Percentiles rank a stretch among this genome's conserved stretches.
phyloP scores from a whole-genome alignment of 2,797 vertebrate species.

The Notolepis coatsorum region DNA sequence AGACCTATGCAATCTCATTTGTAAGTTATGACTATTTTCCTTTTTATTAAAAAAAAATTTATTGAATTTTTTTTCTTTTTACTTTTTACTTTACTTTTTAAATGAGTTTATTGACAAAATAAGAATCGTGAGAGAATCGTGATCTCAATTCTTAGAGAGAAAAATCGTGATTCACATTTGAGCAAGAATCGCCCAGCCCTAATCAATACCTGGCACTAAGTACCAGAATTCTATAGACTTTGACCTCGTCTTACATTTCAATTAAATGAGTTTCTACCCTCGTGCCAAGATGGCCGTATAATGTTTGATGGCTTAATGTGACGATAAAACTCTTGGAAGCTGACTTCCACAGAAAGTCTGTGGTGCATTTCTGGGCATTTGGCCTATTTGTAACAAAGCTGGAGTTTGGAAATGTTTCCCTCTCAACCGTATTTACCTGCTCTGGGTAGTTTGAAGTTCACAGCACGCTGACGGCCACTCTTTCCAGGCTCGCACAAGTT shows the following conservation, averaged over 20 bases:
- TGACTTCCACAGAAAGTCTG: conserved; percentile 64
- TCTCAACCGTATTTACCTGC: conserved; percentile 57
- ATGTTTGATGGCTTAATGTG: conserved; percentile 45
- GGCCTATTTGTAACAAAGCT: conserved; percentile 58
- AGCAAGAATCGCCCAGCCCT: too few species aligned
- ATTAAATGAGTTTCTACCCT: not conserved
- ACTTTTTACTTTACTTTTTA: too few species aligned
- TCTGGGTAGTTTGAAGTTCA: conserved; percentile 65
- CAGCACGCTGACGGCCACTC: conserved; percentile 57
- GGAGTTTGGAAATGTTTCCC: conserved; percentile 65
- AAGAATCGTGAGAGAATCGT: too few species aligned
- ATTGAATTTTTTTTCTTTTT: too few species aligned
- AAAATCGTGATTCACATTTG: too few species aligned
- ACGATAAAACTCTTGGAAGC: conserved; percentile 62
- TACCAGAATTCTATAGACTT: not conserved
- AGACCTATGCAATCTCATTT: too few species aligned
- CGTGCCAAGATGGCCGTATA: conserved; percentile 29
- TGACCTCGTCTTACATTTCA: not conserved
- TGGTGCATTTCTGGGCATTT: conserved; percentile 57
- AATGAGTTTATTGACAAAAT: too few species aligned
- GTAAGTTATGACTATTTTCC: too few species aligned
- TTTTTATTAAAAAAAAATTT: too few species aligned
- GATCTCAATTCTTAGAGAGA: too few species aligned
- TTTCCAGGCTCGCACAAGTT: not conserved
- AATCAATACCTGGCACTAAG: too few species aligned